phyloP scores from a whole-genome alignment of 30 jellyfish, hydroid and myxozoan genomes.

The Hydractinia symbiolongicarpus region DNA sequence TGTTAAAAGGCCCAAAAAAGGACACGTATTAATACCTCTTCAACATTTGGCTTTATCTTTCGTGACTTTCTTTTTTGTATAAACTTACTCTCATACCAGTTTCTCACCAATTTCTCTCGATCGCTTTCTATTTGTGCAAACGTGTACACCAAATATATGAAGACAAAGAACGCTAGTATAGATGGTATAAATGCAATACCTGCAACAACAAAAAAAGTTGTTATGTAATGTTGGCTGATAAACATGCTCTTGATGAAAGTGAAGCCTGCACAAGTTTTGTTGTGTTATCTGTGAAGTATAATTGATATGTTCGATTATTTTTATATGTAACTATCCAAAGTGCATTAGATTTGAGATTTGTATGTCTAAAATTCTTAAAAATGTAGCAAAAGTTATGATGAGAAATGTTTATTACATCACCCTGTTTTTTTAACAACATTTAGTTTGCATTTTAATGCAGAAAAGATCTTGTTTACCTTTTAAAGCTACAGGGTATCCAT shows the following conservation, averaged over 20 bases:
- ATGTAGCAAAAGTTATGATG: too few relatives aligned
- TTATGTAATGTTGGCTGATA: neutral
- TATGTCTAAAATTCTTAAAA: too few relatives aligned
- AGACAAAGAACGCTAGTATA: slow-evolving; percentile 31
- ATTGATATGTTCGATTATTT: too few relatives aligned
- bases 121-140: slow-evolving; percentile 45
- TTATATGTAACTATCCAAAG: too few relatives aligned
- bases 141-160: slow-evolving; percentile 17
- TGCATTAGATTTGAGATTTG: too few relatives aligned
- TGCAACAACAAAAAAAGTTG: neutral
- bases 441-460: too few relatives aligned
- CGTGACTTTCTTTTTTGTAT: slow-evolving; percentile 14
- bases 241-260: too few relatives aligned
- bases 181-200: slow-evolving; percentile 50
- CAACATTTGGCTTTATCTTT: neutral
- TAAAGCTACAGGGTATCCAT: neutral
- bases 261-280: too few relatives aligned
- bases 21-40: neutral
- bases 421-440: too few relatives aligned
- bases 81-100: slow-evolving; percentile 36
- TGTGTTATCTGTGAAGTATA: too few relatives aligned
- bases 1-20: too few relatives aligned
- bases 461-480: neutral
- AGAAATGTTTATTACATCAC: too few relatives aligned
- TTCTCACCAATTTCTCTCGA: slow-evolving; percentile 39